phyloP scores from a whole-genome alignment of 2,113 vertebrate genomes.

The Brachyhypopomus gauderio region DNA sequence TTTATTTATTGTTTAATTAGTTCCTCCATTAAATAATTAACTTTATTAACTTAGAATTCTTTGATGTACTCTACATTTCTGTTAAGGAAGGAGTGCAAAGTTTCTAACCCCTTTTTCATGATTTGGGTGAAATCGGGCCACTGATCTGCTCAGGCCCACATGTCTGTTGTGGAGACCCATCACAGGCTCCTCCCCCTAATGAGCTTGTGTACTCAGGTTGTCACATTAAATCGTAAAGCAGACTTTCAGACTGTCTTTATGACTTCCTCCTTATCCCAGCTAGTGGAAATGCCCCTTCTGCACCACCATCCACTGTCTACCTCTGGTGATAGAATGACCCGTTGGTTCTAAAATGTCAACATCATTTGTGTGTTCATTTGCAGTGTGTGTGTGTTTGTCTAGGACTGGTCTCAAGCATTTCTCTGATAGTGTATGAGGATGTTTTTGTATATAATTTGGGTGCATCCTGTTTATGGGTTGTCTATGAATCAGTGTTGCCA shows the following conservation, averaged over 20 bases:
- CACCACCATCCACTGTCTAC: neutral
- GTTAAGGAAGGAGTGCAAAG: neutral
- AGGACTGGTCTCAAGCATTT: neutral
- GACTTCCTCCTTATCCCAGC: constrained; percentile 38
- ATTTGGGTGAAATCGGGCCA: neutral
- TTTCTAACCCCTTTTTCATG: neutral
- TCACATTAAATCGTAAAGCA: constrained; percentile 51
- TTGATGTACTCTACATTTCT: neutral
- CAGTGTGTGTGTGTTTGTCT: constrained; percentile 13
- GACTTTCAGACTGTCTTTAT: constrained; percentile 43
- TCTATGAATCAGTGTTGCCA: constrained; percentile 6
- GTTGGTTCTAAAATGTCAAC: neutral
- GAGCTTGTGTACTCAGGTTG: constrained; percentile 18
- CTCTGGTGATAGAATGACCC: neutral
- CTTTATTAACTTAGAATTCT: too few relatives aligned
- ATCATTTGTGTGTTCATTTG: constrained; percentile 22
- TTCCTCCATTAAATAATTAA: too few relatives aligned
- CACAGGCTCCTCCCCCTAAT: constrained; percentile 34
- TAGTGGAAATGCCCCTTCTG: neutral
- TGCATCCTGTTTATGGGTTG: constrained; percentile 6
- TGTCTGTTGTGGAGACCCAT: constrained; percentile 25
- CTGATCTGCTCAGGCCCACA: neutral
- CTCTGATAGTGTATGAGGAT: neutral
- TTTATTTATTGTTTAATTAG: too few relatives aligned
- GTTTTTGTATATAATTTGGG: neutral